phyloP scores from a whole-genome alignment of 2,888 invertebrate species.

The Globia sparganii region DNA sequence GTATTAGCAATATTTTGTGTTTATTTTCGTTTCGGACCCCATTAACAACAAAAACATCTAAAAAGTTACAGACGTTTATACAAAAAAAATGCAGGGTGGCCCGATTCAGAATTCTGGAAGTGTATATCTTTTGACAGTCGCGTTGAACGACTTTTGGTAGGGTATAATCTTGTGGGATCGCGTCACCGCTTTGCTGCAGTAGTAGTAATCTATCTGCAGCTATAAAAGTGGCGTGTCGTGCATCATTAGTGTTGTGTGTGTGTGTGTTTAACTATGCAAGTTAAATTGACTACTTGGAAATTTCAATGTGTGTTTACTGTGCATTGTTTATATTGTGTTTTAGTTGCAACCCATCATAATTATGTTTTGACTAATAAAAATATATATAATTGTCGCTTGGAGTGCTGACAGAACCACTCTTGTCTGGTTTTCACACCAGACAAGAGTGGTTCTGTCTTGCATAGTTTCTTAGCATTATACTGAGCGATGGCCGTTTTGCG shows the following conservation, averaged over 20 bases:
- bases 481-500: too few relatives aligned
- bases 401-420: too few relatives aligned
- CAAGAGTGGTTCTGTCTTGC: not conserved
- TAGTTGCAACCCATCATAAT: not conserved
- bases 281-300: not conserved
- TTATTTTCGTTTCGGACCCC: not conserved
- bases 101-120: not conserved
- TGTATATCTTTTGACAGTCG: not conserved
- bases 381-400: not conserved
- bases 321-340: not conserved
- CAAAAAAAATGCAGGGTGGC: not conserved
- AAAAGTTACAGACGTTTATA: not conserved
- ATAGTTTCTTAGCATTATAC: too few relatives aligned
- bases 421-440: too few relatives aligned
- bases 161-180: not conserved
- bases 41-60: not conserved
- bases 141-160: not conserved
- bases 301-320: not conserved
- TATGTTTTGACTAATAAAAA: not conserved
- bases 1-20: not conserved
- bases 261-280: not conserved
- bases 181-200: not conserved
- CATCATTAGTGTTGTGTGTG: not conserved
- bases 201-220: not conserved
- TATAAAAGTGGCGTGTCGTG: not conserved